These are phyloP conservation scores for Temnothorax curvispinosus DNA, from an alignment of 1,140 invertebrate species.

Conservation along the genomic window DNA sequence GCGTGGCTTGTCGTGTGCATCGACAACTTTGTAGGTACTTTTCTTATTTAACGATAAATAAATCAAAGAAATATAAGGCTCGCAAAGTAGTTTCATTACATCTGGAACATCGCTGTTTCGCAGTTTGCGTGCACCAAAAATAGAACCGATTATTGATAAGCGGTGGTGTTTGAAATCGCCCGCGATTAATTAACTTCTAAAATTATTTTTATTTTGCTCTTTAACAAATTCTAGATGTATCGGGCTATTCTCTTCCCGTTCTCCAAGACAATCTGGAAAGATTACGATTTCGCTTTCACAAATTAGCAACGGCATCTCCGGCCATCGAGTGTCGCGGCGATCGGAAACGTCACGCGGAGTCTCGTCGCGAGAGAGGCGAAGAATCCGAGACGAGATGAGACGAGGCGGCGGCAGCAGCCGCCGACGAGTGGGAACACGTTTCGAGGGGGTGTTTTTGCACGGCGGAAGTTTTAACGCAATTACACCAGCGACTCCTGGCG, in stretches of 20 bases:
- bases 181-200: neutral
- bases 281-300: neutral
- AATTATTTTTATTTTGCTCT: neutral
- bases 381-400: constrained; percentile 42
- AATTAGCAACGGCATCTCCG: neutral
- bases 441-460: constrained; percentile 76
- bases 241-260: neutral
- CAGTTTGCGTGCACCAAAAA: neutral
- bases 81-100: constrained; percentile 31
- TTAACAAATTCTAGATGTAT: neutral
- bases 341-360: constrained; percentile 29
- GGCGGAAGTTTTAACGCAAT: constrained; percentile 82
- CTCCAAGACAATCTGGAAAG: neutral
- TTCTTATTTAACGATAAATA: constrained; percentile 57
- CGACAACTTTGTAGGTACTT: constrained; percentile 54
- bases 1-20: constrained; percentile 43
- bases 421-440: constrained; percentile 66
- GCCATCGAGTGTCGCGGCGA: neutral
- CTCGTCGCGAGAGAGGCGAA: constrained; percentile 18
- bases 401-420: neutral
- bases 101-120: neutral
- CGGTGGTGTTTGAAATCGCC: neutral
- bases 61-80: constrained; percentile 33
- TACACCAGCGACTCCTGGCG: constrained; percentile 79
- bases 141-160: neutral